Conservation (phyloP, 2,113 vertebrate species). For the Coptodon bakossiorum region DNA sequence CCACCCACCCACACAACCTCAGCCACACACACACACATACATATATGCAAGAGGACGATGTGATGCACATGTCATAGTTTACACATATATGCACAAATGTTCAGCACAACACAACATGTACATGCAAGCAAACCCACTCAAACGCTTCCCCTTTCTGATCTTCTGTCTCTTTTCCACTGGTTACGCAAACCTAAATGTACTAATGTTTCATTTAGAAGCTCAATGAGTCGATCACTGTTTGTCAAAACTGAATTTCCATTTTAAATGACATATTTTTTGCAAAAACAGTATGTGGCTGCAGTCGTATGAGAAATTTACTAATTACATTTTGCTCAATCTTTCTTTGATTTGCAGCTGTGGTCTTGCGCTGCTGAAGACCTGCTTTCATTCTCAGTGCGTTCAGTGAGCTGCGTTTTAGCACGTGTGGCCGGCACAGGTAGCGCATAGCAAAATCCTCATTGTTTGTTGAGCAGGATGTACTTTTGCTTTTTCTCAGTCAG, state of each 20-base stretch:
- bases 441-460: not conserved
- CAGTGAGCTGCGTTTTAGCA: not conserved
- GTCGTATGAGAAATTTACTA: not conserved
- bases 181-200: not conserved
- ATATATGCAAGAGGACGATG: not conserved
- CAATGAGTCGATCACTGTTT: not conserved
- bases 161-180: not conserved
- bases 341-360: not conserved
- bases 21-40: not conserved
- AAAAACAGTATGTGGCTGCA: not conserved
- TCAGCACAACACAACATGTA: not conserved
- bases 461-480: not conserved
- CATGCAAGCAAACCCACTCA: not conserved
- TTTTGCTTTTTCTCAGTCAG: not conserved
- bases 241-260: conserved; percentile 10
- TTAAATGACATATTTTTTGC: not conserved
- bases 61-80: not conserved
- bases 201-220: conserved; percentile 32
- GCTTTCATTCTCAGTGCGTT: not conserved
- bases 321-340: conserved; percentile 1
- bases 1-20: not conserved
- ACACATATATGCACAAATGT: not conserved
- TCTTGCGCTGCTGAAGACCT: not conserved
- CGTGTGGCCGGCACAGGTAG: not conserved
- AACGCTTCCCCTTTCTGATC: not conserved